These are phyloP conservation scores for Dynastes hyllus DNA, from an alignment of 2,888 invertebrate species.

Conservation along the genomic window DNA sequence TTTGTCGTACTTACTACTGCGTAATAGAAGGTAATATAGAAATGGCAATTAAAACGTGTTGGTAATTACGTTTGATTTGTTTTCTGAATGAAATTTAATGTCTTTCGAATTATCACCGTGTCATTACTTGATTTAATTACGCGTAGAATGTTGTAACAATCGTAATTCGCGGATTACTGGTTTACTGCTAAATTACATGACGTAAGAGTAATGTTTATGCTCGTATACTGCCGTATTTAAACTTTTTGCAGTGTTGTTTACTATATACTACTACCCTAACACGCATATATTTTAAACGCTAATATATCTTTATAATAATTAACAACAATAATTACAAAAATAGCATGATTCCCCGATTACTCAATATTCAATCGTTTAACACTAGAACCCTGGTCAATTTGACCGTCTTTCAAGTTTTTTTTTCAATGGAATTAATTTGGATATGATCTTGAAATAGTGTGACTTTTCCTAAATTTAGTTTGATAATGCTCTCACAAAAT, in stretches of 20 bases:
- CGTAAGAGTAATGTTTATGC: background rate
- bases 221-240: background rate
- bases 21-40: background rate
- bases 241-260: background rate
- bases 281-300: no score
- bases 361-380: no score
- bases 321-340: no score
- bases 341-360: no score
- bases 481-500: no score
- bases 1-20: background rate
- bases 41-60: constrained; percentile 5
- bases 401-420: no score
- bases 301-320: no score
- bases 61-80: constrained; percentile 3
- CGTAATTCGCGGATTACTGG: background rate
- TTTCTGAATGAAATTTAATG: constrained; percentile 36
- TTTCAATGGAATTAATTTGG: no score
- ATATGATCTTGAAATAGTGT: no score
- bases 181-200: background rate
- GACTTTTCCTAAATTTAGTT: no score
- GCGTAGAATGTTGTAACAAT: constrained; percentile 1
- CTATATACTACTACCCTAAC: no score
- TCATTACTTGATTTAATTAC: constrained; percentile 15
- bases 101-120: background rate
- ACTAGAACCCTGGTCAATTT: no score